Evolutionary conservation across 2,113 vertebrate genomes (phyloP).

Genomic region (Chroicocephalus ridibundus): DNA sequence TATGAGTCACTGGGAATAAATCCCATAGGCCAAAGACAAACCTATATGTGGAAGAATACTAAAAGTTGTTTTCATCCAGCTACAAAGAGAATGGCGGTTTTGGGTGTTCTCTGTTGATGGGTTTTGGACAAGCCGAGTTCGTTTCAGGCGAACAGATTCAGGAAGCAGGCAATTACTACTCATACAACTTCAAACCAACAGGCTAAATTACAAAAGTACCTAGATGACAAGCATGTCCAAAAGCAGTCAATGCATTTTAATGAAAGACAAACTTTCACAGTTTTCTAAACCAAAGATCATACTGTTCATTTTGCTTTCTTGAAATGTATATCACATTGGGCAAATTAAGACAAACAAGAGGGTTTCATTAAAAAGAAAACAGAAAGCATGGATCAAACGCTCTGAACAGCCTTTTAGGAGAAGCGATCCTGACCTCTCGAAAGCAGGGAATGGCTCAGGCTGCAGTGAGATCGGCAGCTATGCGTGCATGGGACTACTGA

Average conservation of each 20-base stretch:
- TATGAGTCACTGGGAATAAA: background rate
- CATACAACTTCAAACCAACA: background rate
- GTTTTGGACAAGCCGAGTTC: background rate
- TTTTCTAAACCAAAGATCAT: background rate
- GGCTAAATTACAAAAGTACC: background rate
- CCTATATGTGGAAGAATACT: background rate
- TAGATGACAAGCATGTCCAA: background rate
- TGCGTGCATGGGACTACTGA: slow-evolving; percentile 6
- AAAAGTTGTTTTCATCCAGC: background rate
- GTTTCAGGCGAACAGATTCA: background rate
- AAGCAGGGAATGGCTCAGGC: slow-evolving; percentile 72
- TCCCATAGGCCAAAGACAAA: background rate
- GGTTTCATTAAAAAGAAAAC: background rate
- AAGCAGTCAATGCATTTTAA: background rate
- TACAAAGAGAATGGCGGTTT: background rate
- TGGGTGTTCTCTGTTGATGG: background rate
- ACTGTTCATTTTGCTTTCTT: background rate
- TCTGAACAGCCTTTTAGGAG: background rate
- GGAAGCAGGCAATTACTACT: background rate
- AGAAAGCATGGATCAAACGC: background rate
- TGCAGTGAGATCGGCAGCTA: slow-evolving; percentile 69
- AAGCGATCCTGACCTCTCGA: slow-evolving; percentile 23
- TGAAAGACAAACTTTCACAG: background rate
- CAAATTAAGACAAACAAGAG: background rate
- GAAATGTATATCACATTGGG: background rate